These are phyloP conservation scores for Muntiacus reevesi DNA, from an alignment of 2,113 vertebrate genomes.

Conservation along the genomic window DNA sequence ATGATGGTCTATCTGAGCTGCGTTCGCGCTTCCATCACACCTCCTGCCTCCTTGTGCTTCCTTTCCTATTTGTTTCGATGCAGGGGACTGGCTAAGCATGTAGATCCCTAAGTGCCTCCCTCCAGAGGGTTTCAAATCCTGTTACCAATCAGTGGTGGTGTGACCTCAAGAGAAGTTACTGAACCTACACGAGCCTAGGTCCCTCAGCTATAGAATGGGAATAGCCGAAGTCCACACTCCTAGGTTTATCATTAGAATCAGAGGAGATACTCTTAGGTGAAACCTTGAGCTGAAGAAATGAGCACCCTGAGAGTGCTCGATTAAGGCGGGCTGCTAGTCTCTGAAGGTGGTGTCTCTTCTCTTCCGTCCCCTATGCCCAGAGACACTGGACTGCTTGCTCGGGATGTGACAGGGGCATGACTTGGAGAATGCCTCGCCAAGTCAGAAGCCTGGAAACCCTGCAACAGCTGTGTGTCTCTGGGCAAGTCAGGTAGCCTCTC, in stretches of 20 bases:
- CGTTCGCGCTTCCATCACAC: rapidly evolving
- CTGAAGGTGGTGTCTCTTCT: background rate
- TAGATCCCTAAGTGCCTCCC: too few relatives aligned
- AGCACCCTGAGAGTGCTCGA: background rate
- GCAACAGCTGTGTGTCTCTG: background rate
- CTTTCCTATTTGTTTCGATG: background rate
- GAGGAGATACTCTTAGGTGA: background rate
- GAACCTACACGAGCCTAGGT: background rate
- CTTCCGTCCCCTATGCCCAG: background rate
- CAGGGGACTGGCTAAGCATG: background rate
- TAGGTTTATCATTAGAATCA: background rate
- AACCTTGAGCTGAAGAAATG: background rate
- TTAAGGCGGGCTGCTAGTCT: background rate
- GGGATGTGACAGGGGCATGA: background rate
- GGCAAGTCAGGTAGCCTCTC: background rate
- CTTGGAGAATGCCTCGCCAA: background rate
- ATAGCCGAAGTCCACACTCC: background rate
- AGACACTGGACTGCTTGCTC: background rate
- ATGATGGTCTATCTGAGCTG: background rate
- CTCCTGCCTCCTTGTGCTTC: too few relatives aligned
- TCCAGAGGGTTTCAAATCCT: background rate
- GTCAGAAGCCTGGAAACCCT: background rate
- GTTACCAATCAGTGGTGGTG: background rate
- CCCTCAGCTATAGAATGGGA: background rate
- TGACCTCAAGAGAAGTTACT: background rate